Base-by-base conservation (phyloP, 2,113 vertebrate genomes). In the Irena cyanogastra region DNA sequence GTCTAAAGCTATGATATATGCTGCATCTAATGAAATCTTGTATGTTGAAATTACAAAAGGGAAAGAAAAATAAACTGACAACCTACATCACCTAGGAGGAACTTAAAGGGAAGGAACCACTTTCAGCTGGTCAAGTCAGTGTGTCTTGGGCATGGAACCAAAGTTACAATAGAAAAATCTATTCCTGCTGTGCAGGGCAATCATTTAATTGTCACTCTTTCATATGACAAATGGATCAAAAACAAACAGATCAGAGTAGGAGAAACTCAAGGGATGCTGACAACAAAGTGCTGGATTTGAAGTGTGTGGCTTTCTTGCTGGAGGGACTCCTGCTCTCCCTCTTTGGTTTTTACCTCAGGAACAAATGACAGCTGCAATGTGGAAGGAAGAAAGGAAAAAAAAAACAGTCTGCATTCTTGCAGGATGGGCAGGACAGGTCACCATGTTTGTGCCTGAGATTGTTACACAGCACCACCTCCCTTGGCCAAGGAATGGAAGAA, bases 151-250 rank as follows among this genome's bases (percentile, higher is more conserved):
- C 97, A 96, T 96, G 97, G 98, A 99, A 99, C 98, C 98, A 99
- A 99, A 99, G 98, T 98, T 98, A 98, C 97, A 98, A 97, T 97
- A 97, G 97, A 97, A 97, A 96, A 98, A 96, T 97, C 95, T 98
- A 98, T 99, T 98, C 98, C 99, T 99, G 99, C 99, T 98, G 97
- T 99, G 99, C 99, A 99, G 99, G 98, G 98, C 98, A 87, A 50
- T 97, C 74, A 49, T 97, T 98, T 97, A 98, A 91, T 97, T 97
- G 95, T 97, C 97, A 97, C 96, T 93, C 70, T 87, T 78, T 97
- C 93, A 95, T 97, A 95, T 93, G 93, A 97, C 53, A 27, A 95
- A 89, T 66, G 68, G 92, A 95, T 95, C 89, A 81, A 85, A 81
- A 97, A 95, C 92, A 27, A 92, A 90, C 90, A 92, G 94, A 91